A percentile compares a stretch with the other conserved stretches of the same genome.
These are phyloP conservation scores for Zaprionus gabonicus DNA, from an alignment of 1,140 invertebrate species.

Conservation along the genomic window DNA sequence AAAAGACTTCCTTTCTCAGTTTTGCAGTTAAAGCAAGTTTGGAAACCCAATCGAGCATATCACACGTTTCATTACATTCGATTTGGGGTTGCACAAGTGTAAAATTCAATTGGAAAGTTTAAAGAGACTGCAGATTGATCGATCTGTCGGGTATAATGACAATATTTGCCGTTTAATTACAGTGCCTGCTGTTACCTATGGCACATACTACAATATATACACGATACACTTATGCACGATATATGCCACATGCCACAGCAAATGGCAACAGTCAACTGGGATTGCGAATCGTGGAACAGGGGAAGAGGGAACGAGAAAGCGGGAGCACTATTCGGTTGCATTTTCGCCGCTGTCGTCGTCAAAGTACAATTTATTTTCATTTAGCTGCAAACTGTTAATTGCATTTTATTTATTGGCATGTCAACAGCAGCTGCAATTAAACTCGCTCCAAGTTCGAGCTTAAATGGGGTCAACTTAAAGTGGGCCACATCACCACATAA, in stretches of 20 bases:
- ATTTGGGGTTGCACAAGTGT: background rate
- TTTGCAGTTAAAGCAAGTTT: background rate
- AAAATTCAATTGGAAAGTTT: conserved; percentile 1
- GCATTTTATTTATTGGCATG: conserved; percentile 81
- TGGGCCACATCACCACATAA: background rate
- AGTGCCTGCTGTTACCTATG: background rate
- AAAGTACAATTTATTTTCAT: conserved; percentile 80
- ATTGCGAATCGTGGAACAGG: background rate
- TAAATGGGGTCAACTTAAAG: conserved; percentile 54
- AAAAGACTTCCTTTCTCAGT: background rate
- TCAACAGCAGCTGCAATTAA: conserved; percentile 74
- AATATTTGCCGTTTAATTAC: background rate
- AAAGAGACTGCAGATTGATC: background rate
- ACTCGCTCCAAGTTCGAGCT: conserved; percentile 16
- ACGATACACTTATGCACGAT: background rate
- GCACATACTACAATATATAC: background rate
- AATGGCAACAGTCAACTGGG: conserved; percentile 12
- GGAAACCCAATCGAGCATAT: background rate
- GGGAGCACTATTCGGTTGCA: conserved; percentile 36
- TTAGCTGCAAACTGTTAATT: conserved; percentile 70
- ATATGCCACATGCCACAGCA: background rate
- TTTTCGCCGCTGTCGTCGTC: conserved; percentile 57
- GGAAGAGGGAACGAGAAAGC: no score
- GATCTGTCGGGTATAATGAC: background rate
- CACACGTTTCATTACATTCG: background rate